phyloP scores from a whole-genome alignment of 35 echinoderm and acorn worm species.

The Antedon bifida region DNA sequence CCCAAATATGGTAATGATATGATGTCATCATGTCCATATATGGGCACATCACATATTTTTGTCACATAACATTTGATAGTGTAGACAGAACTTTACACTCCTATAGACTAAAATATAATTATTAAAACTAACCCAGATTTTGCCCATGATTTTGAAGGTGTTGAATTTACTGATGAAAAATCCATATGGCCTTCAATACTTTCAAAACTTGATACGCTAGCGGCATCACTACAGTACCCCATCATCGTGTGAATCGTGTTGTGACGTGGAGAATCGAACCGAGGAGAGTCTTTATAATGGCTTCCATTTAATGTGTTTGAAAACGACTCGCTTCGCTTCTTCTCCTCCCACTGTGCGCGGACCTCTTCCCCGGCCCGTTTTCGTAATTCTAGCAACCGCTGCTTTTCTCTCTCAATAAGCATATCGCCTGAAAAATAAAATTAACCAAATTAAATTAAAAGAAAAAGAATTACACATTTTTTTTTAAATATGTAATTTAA shows the following conservation, averaged over 20 bases:
- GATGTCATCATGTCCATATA: too few relatives aligned
- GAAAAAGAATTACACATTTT: neutral
- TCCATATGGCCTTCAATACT: constrained; percentile 81
- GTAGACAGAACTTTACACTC: too few relatives aligned
- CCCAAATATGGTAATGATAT: too few relatives aligned
- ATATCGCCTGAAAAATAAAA: constrained; percentile 44
- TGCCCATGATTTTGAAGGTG: constrained; percentile 33
- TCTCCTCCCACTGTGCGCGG: constrained; percentile 67
- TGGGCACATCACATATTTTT: too few relatives aligned
- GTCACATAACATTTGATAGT: too few relatives aligned
- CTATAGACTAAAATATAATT: too few relatives aligned
- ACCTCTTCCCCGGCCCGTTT: constrained; percentile 51
- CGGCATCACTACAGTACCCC: constrained; percentile 51
- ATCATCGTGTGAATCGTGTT: neutral
- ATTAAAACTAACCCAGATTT: neutral
- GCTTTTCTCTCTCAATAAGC: constrained; percentile 73
- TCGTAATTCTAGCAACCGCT: constrained; percentile 41
- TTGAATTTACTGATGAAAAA: constrained; percentile 43
- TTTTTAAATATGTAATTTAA: neutral
- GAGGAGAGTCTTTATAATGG: constrained; percentile 2
- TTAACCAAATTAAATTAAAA: neutral
- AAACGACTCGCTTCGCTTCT: neutral
- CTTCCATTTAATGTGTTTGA: neutral
- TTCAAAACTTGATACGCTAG: constrained; percentile 94
- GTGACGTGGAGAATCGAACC: neutral